Percentiles rank a stretch among this genome's conserved stretches.
Conservation (phyloP, 2,113 vertebrate species). For the Ophthalmolycus amberensis region DNA sequence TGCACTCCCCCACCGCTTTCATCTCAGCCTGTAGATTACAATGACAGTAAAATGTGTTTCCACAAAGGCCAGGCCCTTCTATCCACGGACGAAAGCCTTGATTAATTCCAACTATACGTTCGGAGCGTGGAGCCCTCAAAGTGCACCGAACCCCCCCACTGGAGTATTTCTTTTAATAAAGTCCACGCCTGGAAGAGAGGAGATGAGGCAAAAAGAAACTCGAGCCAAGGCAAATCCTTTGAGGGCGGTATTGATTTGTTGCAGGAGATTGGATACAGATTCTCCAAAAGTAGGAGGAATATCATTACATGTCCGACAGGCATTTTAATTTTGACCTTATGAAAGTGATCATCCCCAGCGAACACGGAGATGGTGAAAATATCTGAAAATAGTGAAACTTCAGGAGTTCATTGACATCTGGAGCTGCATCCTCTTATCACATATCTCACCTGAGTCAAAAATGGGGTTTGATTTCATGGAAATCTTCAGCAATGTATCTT, state of each 20-base stretch:
- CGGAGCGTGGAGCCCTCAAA: constrained; percentile 25
- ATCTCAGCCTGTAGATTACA: constrained; percentile 34
- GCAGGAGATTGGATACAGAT: constrained; percentile 47
- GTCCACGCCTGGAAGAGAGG: constrained; percentile 28
- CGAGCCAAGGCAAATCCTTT: constrained; percentile 37
- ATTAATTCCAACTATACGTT: constrained; percentile 28
- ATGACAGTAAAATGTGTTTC: constrained; percentile 36
- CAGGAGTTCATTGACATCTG: not conserved
- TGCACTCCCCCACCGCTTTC: constrained; percentile 7
- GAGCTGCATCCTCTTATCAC: not conserved
- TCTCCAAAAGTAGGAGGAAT: constrained; percentile 36
- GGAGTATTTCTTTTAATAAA: constrained; percentile 51
- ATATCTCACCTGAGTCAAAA: not conserved
- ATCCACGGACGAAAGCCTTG: constrained; percentile 26
- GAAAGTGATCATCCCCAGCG: constrained; percentile 17
- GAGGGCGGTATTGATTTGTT: constrained; percentile 58
- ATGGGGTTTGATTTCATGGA: not conserved
- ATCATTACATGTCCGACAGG: constrained; percentile 42
- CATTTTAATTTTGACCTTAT: constrained; percentile 50
- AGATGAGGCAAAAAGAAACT: constrained; percentile 46
- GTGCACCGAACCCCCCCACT: constrained; percentile 28
- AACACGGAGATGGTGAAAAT: constrained; percentile 20
- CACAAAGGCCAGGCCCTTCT: not conserved
- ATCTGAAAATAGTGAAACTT: constrained; percentile 14
- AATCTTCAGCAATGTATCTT: too few species aligned